Evolutionary conservation across 2,797 vertebrate genomes (phyloP), one percentile per base, ranked within the genome.

Genomic region (Spinus pinus): DNA sequence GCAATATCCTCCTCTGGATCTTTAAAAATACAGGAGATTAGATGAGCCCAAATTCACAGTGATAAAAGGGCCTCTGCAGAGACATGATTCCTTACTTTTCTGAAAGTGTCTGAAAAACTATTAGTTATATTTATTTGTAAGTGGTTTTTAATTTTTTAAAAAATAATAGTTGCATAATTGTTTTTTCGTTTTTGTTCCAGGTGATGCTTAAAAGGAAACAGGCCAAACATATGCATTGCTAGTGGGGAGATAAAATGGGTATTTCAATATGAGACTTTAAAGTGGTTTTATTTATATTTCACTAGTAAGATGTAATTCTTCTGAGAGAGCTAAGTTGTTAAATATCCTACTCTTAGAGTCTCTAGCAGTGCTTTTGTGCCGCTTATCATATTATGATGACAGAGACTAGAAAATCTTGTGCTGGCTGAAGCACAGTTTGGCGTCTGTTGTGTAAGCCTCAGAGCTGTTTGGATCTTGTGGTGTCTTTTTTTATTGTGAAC

Each of bases 141-240:
- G 20, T 10, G 7, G 9, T 23, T 14, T 31, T n/a, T 22, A 44
- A 27, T 7, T 10, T 7, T 8, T 18, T 12, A 1, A 5, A 7
- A 33, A 44, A 31, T 30, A 65, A 20, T 6, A 42, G 7, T 53
- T 71, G 30, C 23, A 19, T 46, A 67, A 61, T 54, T 70, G 22
- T 58, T 70, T 72, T 53, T 18, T 22, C 10, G 10, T 33, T 73
- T 90, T 78, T 74, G 6, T n/a, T 83, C 27, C 24, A 73, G 39
- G 31, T 18, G 2, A 44, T 25, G 7, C 9, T 47, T 54, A 44
- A 57, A 83, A 81, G 10, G 42, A 71, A 72, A 57, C 35, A n/a
- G 16, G 20, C 15, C 11, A 50, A 75, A 44, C 10, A n/a, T 6
- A 19, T 23, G 39, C 35, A 19, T 30, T 62, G 24, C 23, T 54